Evolutionary conservation across 1,140 invertebrate species (phyloP).

Genomic region (Drosophila ananassae): DNA sequence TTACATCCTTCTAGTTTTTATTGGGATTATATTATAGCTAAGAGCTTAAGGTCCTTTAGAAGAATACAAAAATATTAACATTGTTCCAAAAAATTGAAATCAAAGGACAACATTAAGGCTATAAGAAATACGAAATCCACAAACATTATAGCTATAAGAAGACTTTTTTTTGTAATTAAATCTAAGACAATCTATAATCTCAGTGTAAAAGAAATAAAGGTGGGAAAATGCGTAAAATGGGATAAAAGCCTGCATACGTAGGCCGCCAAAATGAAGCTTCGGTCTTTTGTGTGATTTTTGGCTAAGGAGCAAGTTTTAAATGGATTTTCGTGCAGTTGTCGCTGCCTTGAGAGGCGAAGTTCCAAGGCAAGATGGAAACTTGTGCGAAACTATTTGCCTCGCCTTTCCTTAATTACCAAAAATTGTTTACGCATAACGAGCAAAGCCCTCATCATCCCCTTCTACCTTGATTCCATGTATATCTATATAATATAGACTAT

Average conservation of each 20-base stretch:
- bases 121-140: too few relatives aligned
- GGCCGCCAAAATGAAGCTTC: slow-evolving; percentile 14
- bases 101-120: too few relatives aligned
- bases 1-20: too few relatives aligned
- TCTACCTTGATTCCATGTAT: neutral
- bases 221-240: slow-evolving; percentile 13
- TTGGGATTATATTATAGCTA: too few relatives aligned
- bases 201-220: neutral
- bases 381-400: slow-evolving; percentile 64
- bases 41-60: too few relatives aligned
- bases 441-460: slow-evolving; percentile 50
- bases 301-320: slow-evolving; percentile 74
- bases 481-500: neutral
- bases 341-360: slow-evolving; percentile 34
- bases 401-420: slow-evolving; percentile 75
- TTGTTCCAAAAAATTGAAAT: neutral
- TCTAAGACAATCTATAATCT: neutral
- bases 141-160: too few relatives aligned
- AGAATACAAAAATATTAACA: too few relatives aligned
- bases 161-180: too few relatives aligned
- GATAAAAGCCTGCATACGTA: slow-evolving; percentile 33
- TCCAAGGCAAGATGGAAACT: slow-evolving; percentile 33
- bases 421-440: slow-evolving; percentile 73
- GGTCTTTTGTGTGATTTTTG: slow-evolving; percentile 62
- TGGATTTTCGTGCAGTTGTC: slow-evolving; percentile 73